A percentile compares a stretch with the other conserved stretches of the same genome.
Evolutionary conservation across 2,888 invertebrate genomes (phyloP).

Genomic region (Anoplius nigerrimus): DNA sequence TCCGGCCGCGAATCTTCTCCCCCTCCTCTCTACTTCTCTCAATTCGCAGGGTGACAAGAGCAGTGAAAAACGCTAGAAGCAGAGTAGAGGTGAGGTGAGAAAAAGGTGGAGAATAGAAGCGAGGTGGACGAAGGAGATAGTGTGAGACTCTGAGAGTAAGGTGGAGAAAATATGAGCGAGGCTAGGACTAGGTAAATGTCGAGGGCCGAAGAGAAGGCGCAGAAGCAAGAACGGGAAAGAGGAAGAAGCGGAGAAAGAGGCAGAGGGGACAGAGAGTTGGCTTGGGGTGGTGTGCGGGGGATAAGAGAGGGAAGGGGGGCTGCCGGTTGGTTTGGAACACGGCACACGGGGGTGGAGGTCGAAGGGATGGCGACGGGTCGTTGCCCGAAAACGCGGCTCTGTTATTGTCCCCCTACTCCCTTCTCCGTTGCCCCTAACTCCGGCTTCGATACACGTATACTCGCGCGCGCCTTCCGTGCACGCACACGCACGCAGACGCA

Average conservation of each 20-base stretch:
- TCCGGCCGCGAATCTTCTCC: background rate
- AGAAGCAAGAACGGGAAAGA: conserved; percentile 32
- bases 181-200: conserved; percentile 2
- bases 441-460: conserved; percentile 59
- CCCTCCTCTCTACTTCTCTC: conserved; percentile 6
- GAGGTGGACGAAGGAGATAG: conserved; percentile 37
- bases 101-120: conserved; percentile 34
- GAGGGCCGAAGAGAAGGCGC: background rate
- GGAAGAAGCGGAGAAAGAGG: conserved; percentile 36
- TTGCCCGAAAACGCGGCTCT: conserved; percentile 73
- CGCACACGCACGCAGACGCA: conserved; percentile 24
- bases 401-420: conserved; percentile 70
- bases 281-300: conserved; percentile 19
- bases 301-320: conserved; percentile 33
- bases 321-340: conserved; percentile 55
- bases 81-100: conserved; percentile 31
- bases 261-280: conserved; percentile 8
- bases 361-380: conserved; percentile 73
- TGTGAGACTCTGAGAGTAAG: no score
- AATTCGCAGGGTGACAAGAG: background rate
- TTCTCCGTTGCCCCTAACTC: conserved; percentile 55
- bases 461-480: conserved; percentile 36
- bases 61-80: no score
- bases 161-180: background rate
- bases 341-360: conserved; percentile 52